Conservation (phyloP, 2,888 invertebrate genomes). For the Thelaira solivaga region DNA sequence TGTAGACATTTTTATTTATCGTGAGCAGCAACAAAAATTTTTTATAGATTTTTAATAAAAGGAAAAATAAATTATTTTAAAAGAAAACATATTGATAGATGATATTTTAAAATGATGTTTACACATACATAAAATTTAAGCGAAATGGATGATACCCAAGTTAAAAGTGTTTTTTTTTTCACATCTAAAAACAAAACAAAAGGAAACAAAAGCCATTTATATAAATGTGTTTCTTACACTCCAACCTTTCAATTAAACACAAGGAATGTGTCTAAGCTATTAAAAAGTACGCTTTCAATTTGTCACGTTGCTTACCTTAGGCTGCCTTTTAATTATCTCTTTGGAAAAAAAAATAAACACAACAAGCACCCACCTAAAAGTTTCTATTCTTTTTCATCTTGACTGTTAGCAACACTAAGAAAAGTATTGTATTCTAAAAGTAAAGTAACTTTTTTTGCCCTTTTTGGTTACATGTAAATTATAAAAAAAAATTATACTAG, state of each 20-base stretch:
- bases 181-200: background rate
- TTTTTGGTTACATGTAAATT: no score
- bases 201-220: no score
- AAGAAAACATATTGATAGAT: conserved; percentile 43
- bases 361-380: no score
- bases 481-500: no score
- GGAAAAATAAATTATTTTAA: background rate
- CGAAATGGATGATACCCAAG: conserved; percentile 18
- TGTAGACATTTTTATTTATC: conserved; percentile 9
- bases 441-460: no score
- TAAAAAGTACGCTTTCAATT: background rate
- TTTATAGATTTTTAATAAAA: background rate
- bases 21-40: background rate
- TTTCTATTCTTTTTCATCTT: no score
- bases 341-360: no score
- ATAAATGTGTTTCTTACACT: no score
- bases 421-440: no score
- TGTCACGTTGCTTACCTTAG: conserved; percentile 65
- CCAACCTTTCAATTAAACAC: no score
- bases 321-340: conserved; percentile 74
- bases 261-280: background rate
- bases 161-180: background rate
- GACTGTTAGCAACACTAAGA: no score
- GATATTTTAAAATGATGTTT: conserved; percentile 41
- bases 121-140: conserved; percentile 1